These are phyloP conservation scores for Macquaria australasica DNA, from an alignment of 2,113 vertebrate genomes.

Conservation along the genomic window DNA sequence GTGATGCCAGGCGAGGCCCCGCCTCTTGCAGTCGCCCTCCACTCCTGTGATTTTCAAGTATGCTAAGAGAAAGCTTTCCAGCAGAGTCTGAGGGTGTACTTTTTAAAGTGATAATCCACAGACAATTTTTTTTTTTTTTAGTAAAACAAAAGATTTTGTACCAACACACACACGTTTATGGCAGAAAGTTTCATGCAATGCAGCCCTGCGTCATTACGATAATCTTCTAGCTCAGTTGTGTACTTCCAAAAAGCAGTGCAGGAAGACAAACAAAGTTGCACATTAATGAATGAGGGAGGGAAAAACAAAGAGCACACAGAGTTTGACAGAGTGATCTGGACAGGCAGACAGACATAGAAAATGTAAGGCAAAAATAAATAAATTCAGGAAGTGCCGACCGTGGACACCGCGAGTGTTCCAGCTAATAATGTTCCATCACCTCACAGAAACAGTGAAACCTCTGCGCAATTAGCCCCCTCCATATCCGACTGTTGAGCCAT, in stretches of 20 bases:
- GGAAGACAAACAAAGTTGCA: neutral
- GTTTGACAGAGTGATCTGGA: neutral
- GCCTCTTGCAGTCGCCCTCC: too few species aligned
- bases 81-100: neutral
- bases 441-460: constrained; percentile 75
- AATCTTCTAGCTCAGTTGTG: neutral
- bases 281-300: constrained; percentile 11
- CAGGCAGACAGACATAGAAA: constrained; percentile 13
- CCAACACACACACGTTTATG: neutral
- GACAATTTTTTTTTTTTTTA: too few species aligned
- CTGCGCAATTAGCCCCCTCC: constrained; percentile 79
- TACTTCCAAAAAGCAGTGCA: too few species aligned
- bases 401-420: constrained; percentile 61
- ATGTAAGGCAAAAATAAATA: constrained; percentile 43
- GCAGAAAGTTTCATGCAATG: constrained; percentile 13
- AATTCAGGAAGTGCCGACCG: constrained; percentile 33
- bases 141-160: neutral
- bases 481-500: constrained; percentile 57
- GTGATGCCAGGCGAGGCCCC: too few species aligned
- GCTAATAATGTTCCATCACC: constrained; percentile 71
- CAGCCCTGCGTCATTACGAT: neutral
- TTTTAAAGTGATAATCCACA: neutral
- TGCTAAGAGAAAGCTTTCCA: neutral
- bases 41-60: neutral
- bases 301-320: neutral